phyloP scores from a whole-genome alignment of 2,888 invertebrate genomes.

The Drosophila pullipes region DNA sequence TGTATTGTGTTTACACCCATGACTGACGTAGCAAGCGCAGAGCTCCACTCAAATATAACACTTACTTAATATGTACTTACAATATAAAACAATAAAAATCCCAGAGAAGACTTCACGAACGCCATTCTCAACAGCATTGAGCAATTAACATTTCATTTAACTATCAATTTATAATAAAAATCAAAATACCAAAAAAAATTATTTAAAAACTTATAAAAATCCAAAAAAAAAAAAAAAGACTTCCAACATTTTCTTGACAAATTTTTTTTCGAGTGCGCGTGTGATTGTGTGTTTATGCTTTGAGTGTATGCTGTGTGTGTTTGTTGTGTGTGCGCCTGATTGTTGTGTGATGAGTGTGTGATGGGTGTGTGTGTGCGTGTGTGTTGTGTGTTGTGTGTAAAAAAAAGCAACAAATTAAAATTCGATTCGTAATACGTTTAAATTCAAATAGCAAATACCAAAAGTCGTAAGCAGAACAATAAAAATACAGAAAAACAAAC shows the following conservation, averaged over 20 bases:
- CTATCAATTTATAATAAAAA: slow-evolving; percentile 21
- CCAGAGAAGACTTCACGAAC: slow-evolving; percentile 1
- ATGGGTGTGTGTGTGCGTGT: slow-evolving; percentile 10
- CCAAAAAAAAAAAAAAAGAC: neutral
- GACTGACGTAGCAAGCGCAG: slow-evolving; percentile 82
- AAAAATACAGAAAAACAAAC: slow-evolving; percentile 36
- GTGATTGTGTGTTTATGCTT: slow-evolving; percentile 27
- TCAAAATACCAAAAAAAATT: slow-evolving; percentile 3
- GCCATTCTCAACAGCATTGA: slow-evolving; percentile 18
- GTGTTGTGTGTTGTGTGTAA: slow-evolving; percentile 9
- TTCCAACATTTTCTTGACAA: slow-evolving; percentile 47
- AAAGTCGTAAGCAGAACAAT: slow-evolving; percentile 58
- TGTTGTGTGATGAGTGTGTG: slow-evolving; percentile 6
- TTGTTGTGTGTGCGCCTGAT: slow-evolving; percentile 36
- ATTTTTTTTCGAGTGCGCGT: slow-evolving; percentile 61
- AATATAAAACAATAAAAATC: slow-evolving; percentile 50
- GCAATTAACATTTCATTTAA: slow-evolving; percentile 18
- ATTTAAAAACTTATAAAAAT: slow-evolving; percentile 10
- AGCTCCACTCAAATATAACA: slow-evolving; percentile 52
- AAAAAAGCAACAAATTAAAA: slow-evolving; percentile 33
- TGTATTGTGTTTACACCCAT: slow-evolving; percentile 84
- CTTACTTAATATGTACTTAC: slow-evolving; percentile 55
- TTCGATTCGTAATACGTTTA: slow-evolving; percentile 56
- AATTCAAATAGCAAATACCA: slow-evolving; percentile 46
- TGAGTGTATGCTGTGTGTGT: slow-evolving; percentile 35